Evolutionary conservation across 2,113 vertebrate genomes (phyloP).

Genomic region (Malurus elegans): DNA sequence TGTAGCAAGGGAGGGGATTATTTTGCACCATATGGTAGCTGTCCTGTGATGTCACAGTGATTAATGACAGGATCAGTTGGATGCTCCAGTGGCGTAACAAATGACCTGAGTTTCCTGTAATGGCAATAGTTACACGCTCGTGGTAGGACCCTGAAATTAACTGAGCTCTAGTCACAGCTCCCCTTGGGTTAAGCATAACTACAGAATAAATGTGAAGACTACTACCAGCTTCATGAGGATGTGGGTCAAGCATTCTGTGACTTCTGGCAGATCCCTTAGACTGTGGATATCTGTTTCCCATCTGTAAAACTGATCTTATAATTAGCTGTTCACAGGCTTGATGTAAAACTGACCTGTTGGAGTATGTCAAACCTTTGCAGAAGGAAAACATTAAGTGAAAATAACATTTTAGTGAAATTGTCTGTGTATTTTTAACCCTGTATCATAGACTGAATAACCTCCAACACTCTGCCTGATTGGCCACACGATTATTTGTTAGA

Average conservation of each 20-base stretch:
- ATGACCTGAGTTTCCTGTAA: slow-evolving; percentile 39
- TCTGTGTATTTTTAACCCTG: neutral
- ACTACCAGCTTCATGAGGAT: slow-evolving; percentile 1
- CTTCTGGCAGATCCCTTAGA: neutral
- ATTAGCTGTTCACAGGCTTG: neutral
- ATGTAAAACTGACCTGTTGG: neutral
- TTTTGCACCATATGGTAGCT: slow-evolving; percentile 59
- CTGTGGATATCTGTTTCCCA: neutral
- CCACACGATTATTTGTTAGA: neutral
- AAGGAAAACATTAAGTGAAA: neutral
- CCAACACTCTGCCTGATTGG: neutral
- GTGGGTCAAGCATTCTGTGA: neutral
- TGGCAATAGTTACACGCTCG: neutral
- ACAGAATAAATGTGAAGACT: neutral
- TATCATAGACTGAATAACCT: neutral
- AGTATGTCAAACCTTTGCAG: neutral
- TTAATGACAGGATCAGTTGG: slow-evolving; percentile 54
- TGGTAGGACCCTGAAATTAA: neutral
- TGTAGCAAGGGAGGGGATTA: slow-evolving; percentile 1
- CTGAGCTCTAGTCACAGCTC: neutral
- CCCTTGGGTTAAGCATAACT: neutral
- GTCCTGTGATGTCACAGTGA: slow-evolving; percentile 48
- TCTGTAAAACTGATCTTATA: slow-evolving; percentile 1
- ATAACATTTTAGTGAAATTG: neutral
- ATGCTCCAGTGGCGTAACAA: slow-evolving; percentile 38